Percentiles rank a stretch among this genome's conserved stretches.
phyloP scores from a whole-genome alignment of 2,113 vertebrate genomes.

The Coregonus clupeaformis region DNA sequence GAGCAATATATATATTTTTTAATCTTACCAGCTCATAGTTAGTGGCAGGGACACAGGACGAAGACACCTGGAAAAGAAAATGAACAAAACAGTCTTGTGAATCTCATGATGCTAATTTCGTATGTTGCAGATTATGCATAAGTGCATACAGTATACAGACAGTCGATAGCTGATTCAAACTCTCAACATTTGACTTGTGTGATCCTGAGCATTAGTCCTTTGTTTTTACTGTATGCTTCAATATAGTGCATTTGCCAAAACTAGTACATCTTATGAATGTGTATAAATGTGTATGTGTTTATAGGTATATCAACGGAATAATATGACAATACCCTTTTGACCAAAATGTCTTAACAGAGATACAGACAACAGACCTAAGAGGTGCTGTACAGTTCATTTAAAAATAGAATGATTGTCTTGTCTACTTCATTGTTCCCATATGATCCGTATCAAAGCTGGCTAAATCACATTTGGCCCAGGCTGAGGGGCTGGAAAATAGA shows the following conservation, averaged over 20 bases:
- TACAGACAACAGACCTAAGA: slow-evolving; percentile 7
- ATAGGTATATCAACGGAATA: too few species aligned
- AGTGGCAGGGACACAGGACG: slow-evolving; percentile 80
- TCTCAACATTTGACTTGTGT: too few species aligned
- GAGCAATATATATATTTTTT: background rate
- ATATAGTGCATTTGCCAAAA: too few species aligned
- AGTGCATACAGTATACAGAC: background rate
- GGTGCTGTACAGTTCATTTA: background rate
- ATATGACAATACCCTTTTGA: too few species aligned
- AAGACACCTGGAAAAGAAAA: slow-evolving; percentile 76
- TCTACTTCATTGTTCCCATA: slow-evolving; percentile 9
- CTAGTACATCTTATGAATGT: background rate
- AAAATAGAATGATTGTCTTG: slow-evolving; percentile 1
- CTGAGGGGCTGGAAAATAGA: background rate
- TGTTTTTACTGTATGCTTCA: too few species aligned
- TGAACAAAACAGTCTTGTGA: background rate
- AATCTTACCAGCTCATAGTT: slow-evolving; percentile 88
- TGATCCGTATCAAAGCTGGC: slow-evolving; percentile 4
- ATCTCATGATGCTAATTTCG: background rate
- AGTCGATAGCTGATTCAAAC: background rate
- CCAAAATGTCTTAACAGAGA: background rate
- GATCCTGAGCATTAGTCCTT: too few species aligned
- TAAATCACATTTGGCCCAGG: slow-evolving; percentile 4
- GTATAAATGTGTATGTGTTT: background rate
- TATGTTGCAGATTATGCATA: background rate